Evolutionary conservation across 2,113 vertebrate genomes (phyloP).

Genomic region (Dolichallabes microphthalmus): DNA sequence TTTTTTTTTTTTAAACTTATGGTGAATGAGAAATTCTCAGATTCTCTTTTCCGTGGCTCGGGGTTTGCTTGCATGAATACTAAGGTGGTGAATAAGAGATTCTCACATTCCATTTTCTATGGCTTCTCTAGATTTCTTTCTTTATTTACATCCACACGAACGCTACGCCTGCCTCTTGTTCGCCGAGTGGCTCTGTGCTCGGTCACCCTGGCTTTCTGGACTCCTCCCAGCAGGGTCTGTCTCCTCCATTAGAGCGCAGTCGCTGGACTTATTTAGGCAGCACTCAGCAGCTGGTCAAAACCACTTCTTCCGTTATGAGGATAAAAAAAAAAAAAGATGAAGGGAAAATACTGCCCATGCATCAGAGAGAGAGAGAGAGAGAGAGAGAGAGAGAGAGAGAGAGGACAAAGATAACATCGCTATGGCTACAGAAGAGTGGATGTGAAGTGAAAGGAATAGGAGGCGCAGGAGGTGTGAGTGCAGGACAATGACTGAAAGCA

Average conservation of each 20-base stretch:
- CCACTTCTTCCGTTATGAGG: slow-evolving; percentile 25
- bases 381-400: slow-evolving; percentile 22
- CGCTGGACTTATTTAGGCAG: slow-evolving; percentile 58
- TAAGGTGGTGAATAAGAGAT: background rate
- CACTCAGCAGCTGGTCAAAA: slow-evolving; percentile 65
- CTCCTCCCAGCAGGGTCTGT: slow-evolving; percentile 13
- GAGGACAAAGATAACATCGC: slow-evolving; percentile 55
- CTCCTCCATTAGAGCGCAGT: slow-evolving; percentile 26
- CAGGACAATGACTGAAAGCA: slow-evolving; percentile 6
- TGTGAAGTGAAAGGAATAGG: slow-evolving; percentile 35
- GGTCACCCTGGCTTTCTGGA: slow-evolving; percentile 2
- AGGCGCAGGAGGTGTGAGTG: background rate
- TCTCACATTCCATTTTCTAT: background rate
- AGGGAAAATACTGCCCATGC: slow-evolving; percentile 44
- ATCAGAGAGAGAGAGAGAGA: slow-evolving; percentile 40
- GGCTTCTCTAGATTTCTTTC: background rate
- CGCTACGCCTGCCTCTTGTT: background rate
- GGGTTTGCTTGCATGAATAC: background rate
- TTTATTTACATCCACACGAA: background rate
- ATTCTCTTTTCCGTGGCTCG: background rate
- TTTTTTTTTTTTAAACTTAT: background rate
- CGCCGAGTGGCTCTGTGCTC: background rate
- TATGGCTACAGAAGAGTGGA: slow-evolving; percentile 28
- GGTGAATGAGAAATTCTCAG: slow-evolving; percentile 22
- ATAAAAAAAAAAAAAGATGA: slow-evolving; percentile 47